Base-by-base conservation (phyloP, 2,797 vertebrate genomes). In the Salarias fasciatus region DNA sequence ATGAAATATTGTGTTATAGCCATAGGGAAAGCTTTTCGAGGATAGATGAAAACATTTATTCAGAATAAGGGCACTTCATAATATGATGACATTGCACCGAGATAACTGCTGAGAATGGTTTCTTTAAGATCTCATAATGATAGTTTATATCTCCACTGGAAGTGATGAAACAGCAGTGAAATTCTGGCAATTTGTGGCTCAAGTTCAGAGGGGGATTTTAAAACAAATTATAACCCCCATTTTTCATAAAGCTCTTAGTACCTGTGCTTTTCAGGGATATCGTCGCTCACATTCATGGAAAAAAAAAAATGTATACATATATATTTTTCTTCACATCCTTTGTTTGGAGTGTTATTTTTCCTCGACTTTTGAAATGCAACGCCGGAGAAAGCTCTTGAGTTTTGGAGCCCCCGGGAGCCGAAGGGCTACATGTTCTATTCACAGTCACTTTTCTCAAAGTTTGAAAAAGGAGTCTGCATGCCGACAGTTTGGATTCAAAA, bases 141-240 rank as follows among this genome's bases (percentile, higher is more conserved):
- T 75, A 75, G 53, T 69, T 79, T 76, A 82, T 75, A 76, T 84
- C 65, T 79, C 35, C 28, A 41, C 53, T 65, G 63, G 47, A 75
- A 83, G 64, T 90, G 85, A 88, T 87, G 87, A 88, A 88, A 89
- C 77, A 61, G 57, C 68, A 44, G 53, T 65, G 83, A 80, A 85
- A 89, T 68, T 67, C 53, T 53, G 31, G 74, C 68, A 86, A 86
- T 49, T 11, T 69, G 61, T 29, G 60, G 52, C 53, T 63, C 31
- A 74, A 77, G 58, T 79, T 80, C 58, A 54, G 37, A 31, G 10
- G 53, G 33, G 38, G 12, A 51, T 58, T 62, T 67, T 11, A 73
- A 63, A 73, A 72, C 62, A 48, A 83, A 66, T 66, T 56, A 37
- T 14, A 18, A 35, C 42, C 33, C 15, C 10, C 11, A 77, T 63